phyloP scores from a whole-genome alignment of 2,797 vertebrate genomes.

The Neosilurus hyrtlii region DNA sequence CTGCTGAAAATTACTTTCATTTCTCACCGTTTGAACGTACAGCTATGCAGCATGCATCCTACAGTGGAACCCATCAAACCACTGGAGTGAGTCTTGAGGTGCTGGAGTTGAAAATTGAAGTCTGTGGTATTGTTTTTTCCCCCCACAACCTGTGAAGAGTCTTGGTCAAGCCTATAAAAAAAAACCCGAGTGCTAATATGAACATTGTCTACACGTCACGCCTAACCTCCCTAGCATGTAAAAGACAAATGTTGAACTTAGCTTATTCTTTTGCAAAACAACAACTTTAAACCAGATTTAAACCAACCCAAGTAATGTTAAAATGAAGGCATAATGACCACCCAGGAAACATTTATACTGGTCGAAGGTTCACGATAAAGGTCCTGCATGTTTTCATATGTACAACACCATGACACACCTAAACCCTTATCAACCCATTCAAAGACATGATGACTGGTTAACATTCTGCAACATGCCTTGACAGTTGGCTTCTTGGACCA shows the following conservation, averaged over 20 bases:
- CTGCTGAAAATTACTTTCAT: constrained; percentile 40
- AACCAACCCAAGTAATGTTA: not conserved
- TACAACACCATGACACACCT: not conserved
- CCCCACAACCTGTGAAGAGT: constrained; percentile 26
- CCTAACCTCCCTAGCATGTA: constrained; percentile 23
- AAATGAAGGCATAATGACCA: constrained; percentile 23
- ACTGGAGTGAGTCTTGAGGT: constrained; percentile 48
- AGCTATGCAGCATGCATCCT: constrained; percentile 27
- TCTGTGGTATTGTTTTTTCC: constrained; percentile 48
- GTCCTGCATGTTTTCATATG: not conserved
- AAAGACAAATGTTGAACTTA: not conserved
- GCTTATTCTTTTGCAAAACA: no score
- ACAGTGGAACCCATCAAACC: constrained; percentile 42
- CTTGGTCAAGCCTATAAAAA: constrained; percentile 21
- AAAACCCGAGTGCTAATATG: constrained; percentile 30
- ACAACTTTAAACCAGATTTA: no score
- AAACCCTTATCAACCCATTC: constrained; percentile 16
- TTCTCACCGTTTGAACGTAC: constrained; percentile 41
- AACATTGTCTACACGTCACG: constrained; percentile 25
- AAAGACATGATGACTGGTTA: constrained; percentile 9
- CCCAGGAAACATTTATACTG: not conserved
- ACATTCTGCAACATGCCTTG: not conserved
- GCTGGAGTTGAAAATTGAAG: constrained; percentile 55
- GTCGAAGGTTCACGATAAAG: not conserved
- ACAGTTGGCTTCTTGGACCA: not conserved